These are phyloP conservation scores for Scomberomorus guttatus DNA, from an alignment of 2,797 vertebrate genomes.

Conservation along the genomic window DNA sequence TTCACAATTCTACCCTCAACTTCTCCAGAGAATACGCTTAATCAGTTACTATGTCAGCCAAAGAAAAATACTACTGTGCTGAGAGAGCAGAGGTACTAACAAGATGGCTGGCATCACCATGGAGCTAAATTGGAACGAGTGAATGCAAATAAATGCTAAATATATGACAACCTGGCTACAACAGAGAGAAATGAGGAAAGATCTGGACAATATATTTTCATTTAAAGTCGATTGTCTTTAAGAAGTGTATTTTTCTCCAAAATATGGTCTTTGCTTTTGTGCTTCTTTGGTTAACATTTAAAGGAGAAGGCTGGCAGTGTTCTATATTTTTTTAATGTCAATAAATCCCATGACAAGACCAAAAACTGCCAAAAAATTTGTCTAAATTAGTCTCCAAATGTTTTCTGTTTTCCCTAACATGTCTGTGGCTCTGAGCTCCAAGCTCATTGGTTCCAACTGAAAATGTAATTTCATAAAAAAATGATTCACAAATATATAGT, in stretches of 20 bases:
- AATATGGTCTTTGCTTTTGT: not conserved
- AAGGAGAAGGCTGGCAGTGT: too few relatives aligned
- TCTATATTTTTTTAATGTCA: not conserved
- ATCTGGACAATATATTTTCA: not conserved
- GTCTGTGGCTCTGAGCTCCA: constrained; percentile 1
- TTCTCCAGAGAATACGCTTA: constrained; percentile 51
- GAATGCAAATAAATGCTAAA: constrained; percentile 18
- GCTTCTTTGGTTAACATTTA: not conserved
- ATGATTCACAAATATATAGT: not conserved
- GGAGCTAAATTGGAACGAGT: not conserved
- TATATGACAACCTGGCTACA: not conserved
- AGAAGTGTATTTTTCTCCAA: not conserved
- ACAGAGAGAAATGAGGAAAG: not conserved
- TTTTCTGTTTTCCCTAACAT: not conserved
- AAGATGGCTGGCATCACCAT: constrained; percentile 18
- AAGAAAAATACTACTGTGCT: constrained; percentile 20
- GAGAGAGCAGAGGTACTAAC: constrained; percentile 25
- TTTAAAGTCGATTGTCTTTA: not conserved
- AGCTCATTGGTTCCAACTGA: not conserved
- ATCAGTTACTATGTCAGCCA: constrained; percentile 45
- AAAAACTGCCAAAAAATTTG: not conserved
- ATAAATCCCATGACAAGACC: not conserved
- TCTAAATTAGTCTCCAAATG: not conserved
- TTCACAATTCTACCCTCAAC: constrained; percentile 51
- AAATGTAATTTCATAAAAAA: constrained; percentile 5